Percentiles rank a stretch among this genome's conserved stretches.
These are phyloP conservation scores for Galerucella calmariensis DNA, from an alignment of 2,888 invertebrate genomes.

Conservation along the genomic window DNA sequence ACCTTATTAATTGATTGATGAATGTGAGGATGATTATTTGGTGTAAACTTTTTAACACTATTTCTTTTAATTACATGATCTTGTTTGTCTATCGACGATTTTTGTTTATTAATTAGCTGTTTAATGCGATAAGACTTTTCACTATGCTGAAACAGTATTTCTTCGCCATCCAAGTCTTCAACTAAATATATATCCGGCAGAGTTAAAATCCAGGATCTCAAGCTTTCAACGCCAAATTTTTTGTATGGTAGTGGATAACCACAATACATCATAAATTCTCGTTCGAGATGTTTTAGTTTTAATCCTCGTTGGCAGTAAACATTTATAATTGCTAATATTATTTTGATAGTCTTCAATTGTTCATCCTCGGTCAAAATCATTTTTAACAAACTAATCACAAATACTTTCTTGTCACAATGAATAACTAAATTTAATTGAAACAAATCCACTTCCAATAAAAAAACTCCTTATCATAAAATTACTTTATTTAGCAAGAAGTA, in stretches of 20 bases:
- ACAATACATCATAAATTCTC: slow-evolving; percentile 50
- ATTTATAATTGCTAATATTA: slow-evolving; percentile 50
- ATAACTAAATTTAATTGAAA: not conserved
- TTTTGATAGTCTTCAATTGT: slow-evolving; percentile 46
- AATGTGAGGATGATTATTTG: slow-evolving; percentile 44
- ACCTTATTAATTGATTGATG: slow-evolving; percentile 50
- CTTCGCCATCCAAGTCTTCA: slow-evolving; percentile 46
- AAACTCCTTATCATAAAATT: not conserved
- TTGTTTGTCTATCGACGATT: slow-evolving; percentile 27
- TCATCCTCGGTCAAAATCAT: slow-evolving; percentile 35
- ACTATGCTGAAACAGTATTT: slow-evolving; percentile 53
- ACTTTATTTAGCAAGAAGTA: not conserved
- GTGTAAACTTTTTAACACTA: slow-evolving; percentile 36
- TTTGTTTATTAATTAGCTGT: slow-evolving; percentile 52
- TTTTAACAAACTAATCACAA: slow-evolving; percentile 1
- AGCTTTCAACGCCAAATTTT: slow-evolving; percentile 49
- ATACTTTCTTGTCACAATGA: not conserved
- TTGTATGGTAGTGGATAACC: slow-evolving; percentile 53
- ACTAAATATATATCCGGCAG: slow-evolving; percentile 53
- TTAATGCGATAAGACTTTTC: slow-evolving; percentile 52
- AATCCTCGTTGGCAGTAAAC: slow-evolving; percentile 52
- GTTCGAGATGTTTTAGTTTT: slow-evolving; percentile 48
- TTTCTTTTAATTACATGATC: slow-evolving; percentile 4
- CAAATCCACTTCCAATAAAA: not conserved
- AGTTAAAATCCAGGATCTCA: slow-evolving; percentile 52